phyloP scores from a whole-genome alignment of 1,140 invertebrate species.

The Brachionus asplanchnoidis region DNA sequence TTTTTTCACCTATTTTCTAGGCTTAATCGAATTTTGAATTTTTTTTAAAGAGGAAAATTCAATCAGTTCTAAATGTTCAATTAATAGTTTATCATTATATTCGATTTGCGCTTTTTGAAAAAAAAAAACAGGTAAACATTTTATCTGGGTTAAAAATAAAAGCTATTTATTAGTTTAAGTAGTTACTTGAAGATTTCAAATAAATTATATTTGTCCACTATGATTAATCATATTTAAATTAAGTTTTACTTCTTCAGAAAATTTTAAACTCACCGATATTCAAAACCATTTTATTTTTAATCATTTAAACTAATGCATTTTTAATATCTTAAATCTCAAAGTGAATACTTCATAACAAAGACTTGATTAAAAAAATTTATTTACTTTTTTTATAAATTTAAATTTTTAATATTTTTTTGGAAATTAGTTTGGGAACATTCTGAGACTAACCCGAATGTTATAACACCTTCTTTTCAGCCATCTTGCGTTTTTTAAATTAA shows the following conservation, averaged over 20 bases:
- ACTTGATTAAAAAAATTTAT: not conserved
- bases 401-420: not conserved
- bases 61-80: slow-evolving; percentile 10
- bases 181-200: not conserved
- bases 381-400: not conserved
- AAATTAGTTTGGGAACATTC: too few relatives aligned
- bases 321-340: not conserved
- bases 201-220: not conserved
- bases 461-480: too few relatives aligned
- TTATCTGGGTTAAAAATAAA: not conserved
- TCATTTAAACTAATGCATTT: not conserved
- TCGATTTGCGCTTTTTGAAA: not conserved
- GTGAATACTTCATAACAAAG: not conserved
- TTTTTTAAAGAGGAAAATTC: slow-evolving; percentile 19
- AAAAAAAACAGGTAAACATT: not conserved
- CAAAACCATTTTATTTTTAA: not conserved
- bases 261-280: not conserved
- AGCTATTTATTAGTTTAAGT: not conserved
- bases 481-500: too few relatives aligned
- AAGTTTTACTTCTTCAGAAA: not conserved
- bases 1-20: slow-evolving; percentile 12
- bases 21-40: slow-evolving; percentile 16
- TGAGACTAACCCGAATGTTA: too few relatives aligned
- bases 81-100: slow-evolving; percentile 13
- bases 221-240: not conserved